Conservation (phyloP, 2,797 vertebrate species). For the Ctenopoma kingsleyae region DNA sequence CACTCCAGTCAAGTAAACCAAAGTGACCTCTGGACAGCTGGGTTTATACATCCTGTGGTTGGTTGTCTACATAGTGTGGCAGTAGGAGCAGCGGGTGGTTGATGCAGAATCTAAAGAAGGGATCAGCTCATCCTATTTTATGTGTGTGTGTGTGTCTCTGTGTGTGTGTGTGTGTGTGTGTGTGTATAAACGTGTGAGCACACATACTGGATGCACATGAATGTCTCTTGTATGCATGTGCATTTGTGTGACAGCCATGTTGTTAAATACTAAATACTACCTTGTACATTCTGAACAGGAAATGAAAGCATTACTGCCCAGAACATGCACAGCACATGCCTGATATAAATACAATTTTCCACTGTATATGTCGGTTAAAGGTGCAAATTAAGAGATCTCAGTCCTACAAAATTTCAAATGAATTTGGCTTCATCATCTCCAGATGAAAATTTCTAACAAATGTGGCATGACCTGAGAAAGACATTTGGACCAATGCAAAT, state of each 20-base stretch:
- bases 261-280: constrained; percentile 64
- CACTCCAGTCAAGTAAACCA: constrained; percentile 74
- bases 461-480: constrained; percentile 42
- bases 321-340: constrained; percentile 37
- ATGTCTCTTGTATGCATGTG: constrained; percentile 45
- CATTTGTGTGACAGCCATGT: constrained; percentile 69
- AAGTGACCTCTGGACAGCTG: constrained; percentile 82
- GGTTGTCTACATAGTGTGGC: constrained; percentile 61
- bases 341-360: constrained; percentile 26
- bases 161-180: constrained; percentile 15
- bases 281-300: constrained; percentile 62
- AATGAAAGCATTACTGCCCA: constrained; percentile 56
- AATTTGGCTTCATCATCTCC: constrained; percentile 20
- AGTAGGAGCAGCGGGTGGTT: constrained; percentile 79
- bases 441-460: constrained; percentile 35
- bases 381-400: constrained; percentile 43
- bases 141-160: constrained; percentile 20
- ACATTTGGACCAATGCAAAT: constrained; percentile 60
- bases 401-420: constrained; percentile 1
- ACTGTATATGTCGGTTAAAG: constrained; percentile 23
- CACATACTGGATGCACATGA: constrained; percentile 25
- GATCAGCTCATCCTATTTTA: constrained; percentile 78
- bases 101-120: constrained; percentile 73
- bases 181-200: constrained; percentile 20
- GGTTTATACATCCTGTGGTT: constrained; percentile 71